Evolutionary conservation across 2,888 invertebrate species (phyloP), one percentile per base, ranked within the genome.

Genomic region (Erynnis tages): DNA sequence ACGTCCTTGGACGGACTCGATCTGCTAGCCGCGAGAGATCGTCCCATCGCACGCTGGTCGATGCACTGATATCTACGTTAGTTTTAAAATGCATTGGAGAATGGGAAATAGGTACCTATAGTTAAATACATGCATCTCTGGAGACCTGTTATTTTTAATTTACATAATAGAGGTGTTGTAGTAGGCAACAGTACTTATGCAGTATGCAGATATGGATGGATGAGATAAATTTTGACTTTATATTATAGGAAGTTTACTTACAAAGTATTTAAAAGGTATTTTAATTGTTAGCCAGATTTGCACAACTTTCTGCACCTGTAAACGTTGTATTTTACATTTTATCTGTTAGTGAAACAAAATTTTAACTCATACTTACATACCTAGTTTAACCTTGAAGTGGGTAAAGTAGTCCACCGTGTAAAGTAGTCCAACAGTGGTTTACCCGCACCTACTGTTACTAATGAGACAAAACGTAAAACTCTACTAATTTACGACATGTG

Each of bases 1-100:
- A 86, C 85, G 89, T 88, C 89, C 89, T 89, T 89, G 88, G 79
- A 85, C 83, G 88, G 88, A 89, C 88, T 82, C 85, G 89, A 89
- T 88, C 88, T 85, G 89, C 89, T 86, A 85, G 83, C 72, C 76
- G 71, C 82, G 79, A 82, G 86, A 86, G 85, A 86, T 80, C 82
- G 87, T 81, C 83, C 82, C 85, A 80, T 76, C 79, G 79, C 77
- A 73, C 68, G 73, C 75, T 88, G 88, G 88, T 88, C 88, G 88
- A 88, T 89, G 88, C 88, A 88, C 88, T 83, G 82, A 81, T 78
- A 41, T 45, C 27, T 38, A 77, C 76, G 78, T 81, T 79, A 82
- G 84, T 77, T 81, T 76, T 78, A 76, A 87, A 87, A 87, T 84
- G 82, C 85, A 86, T 88, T 88, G 79, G 88, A 89, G 88, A 88